phyloP scores from a whole-genome alignment of 2,888 invertebrate genomes.

The Bursaphelenchus okinawaensis region DNA sequence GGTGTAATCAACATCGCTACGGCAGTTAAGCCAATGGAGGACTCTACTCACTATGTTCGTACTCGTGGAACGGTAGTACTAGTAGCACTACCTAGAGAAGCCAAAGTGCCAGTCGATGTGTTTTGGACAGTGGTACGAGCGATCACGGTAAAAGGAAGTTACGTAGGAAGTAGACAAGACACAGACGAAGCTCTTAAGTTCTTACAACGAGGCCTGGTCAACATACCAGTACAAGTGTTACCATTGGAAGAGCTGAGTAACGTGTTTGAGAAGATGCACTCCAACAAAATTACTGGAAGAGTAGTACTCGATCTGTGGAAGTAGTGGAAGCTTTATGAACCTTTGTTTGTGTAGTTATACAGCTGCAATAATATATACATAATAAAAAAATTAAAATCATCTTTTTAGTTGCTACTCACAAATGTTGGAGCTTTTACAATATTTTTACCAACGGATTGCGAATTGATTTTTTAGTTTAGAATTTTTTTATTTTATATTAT shows the following conservation, averaged over 20 bases:
- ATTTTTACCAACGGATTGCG: too few relatives aligned
- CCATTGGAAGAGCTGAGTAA: slow-evolving; percentile 10
- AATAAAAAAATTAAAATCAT: too few relatives aligned
- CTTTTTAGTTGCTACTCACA: too few relatives aligned
- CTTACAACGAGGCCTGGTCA: slow-evolving; percentile 19
- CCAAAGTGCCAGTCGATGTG: slow-evolving; percentile 20
- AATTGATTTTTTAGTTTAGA: too few relatives aligned
- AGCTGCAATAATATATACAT: too few relatives aligned
- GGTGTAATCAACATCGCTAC: slow-evolving; percentile 25
- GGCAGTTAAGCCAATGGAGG: slow-evolving; percentile 24
- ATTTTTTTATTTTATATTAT: too few relatives aligned
- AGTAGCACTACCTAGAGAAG: slow-evolving; percentile 26
- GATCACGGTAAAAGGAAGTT: slow-evolving; percentile 19
- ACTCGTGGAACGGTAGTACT: slow-evolving; percentile 23
- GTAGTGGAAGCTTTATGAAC: neutral
- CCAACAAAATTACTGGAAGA: slow-evolving; percentile 16
- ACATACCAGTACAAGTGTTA: slow-evolving; percentile 17
- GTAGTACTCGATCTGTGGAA: slow-evolving; percentile 22
- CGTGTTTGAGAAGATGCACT: slow-evolving; percentile 22
- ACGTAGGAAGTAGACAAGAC: slow-evolving; percentile 23
- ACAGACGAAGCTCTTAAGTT: slow-evolving; percentile 26
- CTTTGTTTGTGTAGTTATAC: too few relatives aligned
- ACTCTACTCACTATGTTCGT: slow-evolving; percentile 19
- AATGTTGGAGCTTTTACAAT: too few relatives aligned
- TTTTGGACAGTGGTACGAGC: slow-evolving; percentile 19